phyloP scores from a whole-genome alignment of 1,140 invertebrate genomes.

The Drosophila willistoni region DNA sequence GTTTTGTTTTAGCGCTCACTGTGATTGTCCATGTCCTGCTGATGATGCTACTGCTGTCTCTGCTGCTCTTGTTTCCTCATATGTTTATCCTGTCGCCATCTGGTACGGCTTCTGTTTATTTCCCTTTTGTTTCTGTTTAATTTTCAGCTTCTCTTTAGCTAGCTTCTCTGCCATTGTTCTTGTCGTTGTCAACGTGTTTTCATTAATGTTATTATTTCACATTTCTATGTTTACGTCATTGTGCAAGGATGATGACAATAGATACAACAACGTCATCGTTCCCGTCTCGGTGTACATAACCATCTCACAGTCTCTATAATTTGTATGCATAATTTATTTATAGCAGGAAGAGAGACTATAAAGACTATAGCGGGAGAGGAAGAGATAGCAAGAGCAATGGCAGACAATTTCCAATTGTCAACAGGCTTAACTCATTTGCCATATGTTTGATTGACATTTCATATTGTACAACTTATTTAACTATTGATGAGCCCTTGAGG shows the following conservation, averaged over 20 bases:
- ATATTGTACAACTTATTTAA: conserved; percentile 47
- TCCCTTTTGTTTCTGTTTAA: conserved; percentile 59
- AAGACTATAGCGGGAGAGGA: background rate
- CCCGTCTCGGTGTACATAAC: conserved; percentile 4
- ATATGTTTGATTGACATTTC: conserved; percentile 32
- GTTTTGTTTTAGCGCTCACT: conserved; percentile 57
- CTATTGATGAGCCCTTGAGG: conserved; percentile 39
- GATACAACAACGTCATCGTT: conserved; percentile 1
- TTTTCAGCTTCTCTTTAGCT: conserved; percentile 41
- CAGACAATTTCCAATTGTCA: conserved; percentile 60
- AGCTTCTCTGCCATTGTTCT: background rate
- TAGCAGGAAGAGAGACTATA: background rate
- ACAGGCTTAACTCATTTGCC: conserved; percentile 24
- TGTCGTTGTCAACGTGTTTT: conserved; percentile 41
- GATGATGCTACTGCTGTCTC: conserved; percentile 22
- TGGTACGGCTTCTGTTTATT: conserved; percentile 40
- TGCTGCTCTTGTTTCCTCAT: conserved; percentile 7
- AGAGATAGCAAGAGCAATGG: background rate
- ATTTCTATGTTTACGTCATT: conserved; percentile 61
- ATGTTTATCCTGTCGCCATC: conserved; percentile 52
- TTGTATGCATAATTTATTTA: conserved; percentile 59
- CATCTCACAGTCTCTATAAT: conserved; percentile 41
- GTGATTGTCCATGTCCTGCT: conserved; percentile 51
- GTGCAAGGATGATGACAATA: conserved; percentile 11
- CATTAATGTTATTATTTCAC: conserved; percentile 67